These are phyloP conservation scores for Drosophila lacertosa DNA, from an alignment of 1,140 invertebrate species.

Conservation along the genomic window DNA sequence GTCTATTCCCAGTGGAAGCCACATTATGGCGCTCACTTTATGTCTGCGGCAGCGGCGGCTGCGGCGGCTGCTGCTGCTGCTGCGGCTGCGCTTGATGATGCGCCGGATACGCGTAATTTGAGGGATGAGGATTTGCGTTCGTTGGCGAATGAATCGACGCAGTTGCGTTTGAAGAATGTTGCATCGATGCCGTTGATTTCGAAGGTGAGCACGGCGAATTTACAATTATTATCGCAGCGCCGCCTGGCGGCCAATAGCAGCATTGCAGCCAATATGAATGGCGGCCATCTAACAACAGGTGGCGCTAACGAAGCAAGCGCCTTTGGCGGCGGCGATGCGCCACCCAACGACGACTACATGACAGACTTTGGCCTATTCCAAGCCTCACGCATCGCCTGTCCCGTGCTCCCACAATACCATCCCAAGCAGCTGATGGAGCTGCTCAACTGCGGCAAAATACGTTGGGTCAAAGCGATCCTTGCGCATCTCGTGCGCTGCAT, in stretches of 20 bases:
- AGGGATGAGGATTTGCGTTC: constrained; percentile 92
- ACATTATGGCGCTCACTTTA: constrained; percentile 57
- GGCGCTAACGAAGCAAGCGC: background rate
- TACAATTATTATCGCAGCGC: constrained; percentile 88
- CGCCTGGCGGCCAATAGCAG: constrained; percentile 61
- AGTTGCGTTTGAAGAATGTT: constrained; percentile 88
- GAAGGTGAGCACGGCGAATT: constrained; percentile 91
- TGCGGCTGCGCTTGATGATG: constrained; percentile 56
- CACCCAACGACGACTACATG: constrained; percentile 88
- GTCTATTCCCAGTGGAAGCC: constrained; percentile 99
- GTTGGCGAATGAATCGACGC: constrained; percentile 89
- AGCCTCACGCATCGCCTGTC: constrained; percentile 97
- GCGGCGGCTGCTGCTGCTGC: constrained; percentile 47
- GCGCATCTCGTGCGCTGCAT: constrained; percentile 94
- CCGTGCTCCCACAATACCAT: constrained; percentile 99
- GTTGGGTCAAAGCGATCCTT: constrained; percentile 98
- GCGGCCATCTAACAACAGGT: background rate
- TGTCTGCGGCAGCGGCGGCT: constrained; percentile 54
- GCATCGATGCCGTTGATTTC: constrained; percentile 92
- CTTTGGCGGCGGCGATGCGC: constrained; percentile 44
- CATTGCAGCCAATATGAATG: constrained; percentile 68
- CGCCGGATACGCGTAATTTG: constrained; percentile 88
- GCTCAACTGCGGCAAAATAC: constrained; percentile 98
- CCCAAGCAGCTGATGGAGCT: constrained; percentile 99
- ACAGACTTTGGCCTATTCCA: constrained; percentile 98